Evolutionary conservation across 2,888 invertebrate species (phyloP).

Genomic region (Stenchaetothrips biformis): DNA sequence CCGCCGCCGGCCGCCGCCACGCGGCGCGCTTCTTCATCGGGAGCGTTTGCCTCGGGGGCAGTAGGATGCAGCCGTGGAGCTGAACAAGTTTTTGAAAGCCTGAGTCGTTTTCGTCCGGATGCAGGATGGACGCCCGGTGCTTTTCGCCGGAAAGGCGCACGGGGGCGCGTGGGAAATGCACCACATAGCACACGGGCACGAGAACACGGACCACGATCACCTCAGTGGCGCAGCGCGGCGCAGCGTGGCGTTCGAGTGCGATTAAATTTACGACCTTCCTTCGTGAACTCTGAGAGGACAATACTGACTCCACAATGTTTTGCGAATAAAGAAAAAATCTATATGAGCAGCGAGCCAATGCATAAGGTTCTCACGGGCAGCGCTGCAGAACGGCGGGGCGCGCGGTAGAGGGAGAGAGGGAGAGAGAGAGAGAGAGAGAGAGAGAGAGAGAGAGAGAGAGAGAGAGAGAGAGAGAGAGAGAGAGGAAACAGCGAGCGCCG

Average conservation of each 20-base stretch:
- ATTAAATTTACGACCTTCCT: conserved; percentile 20
- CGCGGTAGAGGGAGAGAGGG: neutral
- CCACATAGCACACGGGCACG: no score
- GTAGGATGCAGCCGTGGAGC: no score
- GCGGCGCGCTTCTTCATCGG: no score
- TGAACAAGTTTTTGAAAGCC: no score
- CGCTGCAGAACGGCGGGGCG: conserved; percentile 1
- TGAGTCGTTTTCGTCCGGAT: no score
- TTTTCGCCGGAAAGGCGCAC: no score
- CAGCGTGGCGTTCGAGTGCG: neutral
- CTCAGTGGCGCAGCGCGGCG: neutral
- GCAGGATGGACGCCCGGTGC: no score
- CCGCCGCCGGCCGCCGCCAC: no score
- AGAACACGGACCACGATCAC: neutral
- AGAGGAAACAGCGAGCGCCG: no score
- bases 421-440: neutral
- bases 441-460: neutral
- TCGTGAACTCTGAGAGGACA: conserved; percentile 22
- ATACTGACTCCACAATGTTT: conserved; percentile 14
- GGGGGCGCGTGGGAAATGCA: no score
- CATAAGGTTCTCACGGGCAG: conserved; percentile 22
- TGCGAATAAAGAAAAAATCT: conserved; percentile 20
- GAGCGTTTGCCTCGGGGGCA: no score
- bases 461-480: neutral
- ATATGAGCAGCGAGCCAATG: conserved; percentile 17